These are phyloP conservation scores for Rhinoderma darwinii DNA, from an alignment of 2,113 vertebrate genomes.

Conservation along the genomic window DNA sequence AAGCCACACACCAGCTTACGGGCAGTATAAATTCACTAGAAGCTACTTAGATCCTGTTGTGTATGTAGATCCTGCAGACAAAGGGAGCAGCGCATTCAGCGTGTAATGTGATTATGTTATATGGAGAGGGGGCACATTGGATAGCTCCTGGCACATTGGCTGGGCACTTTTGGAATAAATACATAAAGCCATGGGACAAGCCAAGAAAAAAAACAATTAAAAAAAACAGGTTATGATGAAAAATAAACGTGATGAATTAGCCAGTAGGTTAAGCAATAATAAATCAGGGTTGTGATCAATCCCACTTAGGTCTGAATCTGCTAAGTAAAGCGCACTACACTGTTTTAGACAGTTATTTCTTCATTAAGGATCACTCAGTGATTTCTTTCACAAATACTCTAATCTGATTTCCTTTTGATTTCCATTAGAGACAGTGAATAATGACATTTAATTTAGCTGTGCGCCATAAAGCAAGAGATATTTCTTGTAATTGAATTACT, in stretches of 20 bases:
- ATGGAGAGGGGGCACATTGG: neutral
- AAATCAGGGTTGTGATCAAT: conserved; percentile 90
- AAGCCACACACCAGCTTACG: neutral
- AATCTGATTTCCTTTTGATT: conserved; percentile 99
- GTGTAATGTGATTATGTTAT: conserved; percentile 38
- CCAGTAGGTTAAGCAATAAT: conserved; percentile 70
- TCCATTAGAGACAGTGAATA: conserved; percentile 99
- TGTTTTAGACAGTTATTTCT: conserved; percentile 95
- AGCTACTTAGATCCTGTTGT: neutral
- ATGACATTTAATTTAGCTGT: conserved; percentile 99
- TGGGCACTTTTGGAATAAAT: conserved; percentile 62
- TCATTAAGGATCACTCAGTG: conserved; percentile 94
- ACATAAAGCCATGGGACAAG: conserved; percentile 55
- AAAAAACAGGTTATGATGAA: conserved; percentile 67
- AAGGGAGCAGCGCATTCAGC: conserved; percentile 23
- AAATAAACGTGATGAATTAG: conserved; percentile 76
- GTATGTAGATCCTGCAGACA: conserved; percentile 17
- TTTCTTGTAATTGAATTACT: conserved; percentile 98
- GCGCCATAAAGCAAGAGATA: conserved; percentile 94
- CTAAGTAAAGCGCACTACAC: conserved; percentile 90
- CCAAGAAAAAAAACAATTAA: conserved; percentile 43
- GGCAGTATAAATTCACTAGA: conserved; percentile 5
- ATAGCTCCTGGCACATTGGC: conserved; percentile 20
- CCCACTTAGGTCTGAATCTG: conserved; percentile 92
- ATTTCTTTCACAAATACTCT: conserved; percentile 91